These are phyloP conservation scores for Eucera pruinosa DNA, from an alignment of 2,888 invertebrate species.

Conservation along the genomic window DNA sequence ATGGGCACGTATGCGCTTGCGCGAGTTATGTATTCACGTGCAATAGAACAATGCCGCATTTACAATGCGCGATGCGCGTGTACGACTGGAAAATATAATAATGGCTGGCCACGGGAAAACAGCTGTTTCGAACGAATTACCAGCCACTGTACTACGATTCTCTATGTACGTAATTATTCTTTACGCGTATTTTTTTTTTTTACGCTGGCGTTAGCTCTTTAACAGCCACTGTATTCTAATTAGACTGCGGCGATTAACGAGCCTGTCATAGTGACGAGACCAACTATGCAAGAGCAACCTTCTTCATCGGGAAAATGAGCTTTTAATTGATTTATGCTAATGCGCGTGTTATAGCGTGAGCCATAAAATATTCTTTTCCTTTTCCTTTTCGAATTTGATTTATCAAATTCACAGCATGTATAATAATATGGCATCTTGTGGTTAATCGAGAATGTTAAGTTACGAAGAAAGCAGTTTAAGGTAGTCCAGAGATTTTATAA, in stretches of 20 bases:
- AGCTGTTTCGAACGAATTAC: slow-evolving; percentile 35
- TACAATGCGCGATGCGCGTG: slow-evolving; percentile 7
- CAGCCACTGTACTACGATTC: slow-evolving; percentile 11
- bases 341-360: no score
- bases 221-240: slow-evolving; percentile 25
- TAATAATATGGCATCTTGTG: no score
- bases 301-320: background rate
- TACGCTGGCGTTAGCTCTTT: slow-evolving; percentile 2
- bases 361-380: no score
- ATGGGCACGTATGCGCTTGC: slow-evolving; percentile 31
- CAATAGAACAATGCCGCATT: slow-evolving; percentile 9
- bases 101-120: slow-evolving; percentile 41
- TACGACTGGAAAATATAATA: slow-evolving; percentile 26
- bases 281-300: background rate
- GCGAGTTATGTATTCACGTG: slow-evolving; percentile 5
- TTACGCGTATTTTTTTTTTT: slow-evolving; percentile 32
- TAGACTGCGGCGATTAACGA: slow-evolving; percentile 5
- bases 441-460: no score
- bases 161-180: slow-evolving; percentile 44
- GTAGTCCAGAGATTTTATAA: no score
- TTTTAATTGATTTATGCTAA: background rate
- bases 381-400: no score
- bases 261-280: slow-evolving; percentile 4
- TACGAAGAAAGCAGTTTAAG: no score
- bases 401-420: no score